Percentiles rank a stretch among this genome's conserved stretches.
These are phyloP conservation scores for Luscinia megarhynchos DNA, from an alignment of 2,797 vertebrate genomes.

Conservation along the genomic window DNA sequence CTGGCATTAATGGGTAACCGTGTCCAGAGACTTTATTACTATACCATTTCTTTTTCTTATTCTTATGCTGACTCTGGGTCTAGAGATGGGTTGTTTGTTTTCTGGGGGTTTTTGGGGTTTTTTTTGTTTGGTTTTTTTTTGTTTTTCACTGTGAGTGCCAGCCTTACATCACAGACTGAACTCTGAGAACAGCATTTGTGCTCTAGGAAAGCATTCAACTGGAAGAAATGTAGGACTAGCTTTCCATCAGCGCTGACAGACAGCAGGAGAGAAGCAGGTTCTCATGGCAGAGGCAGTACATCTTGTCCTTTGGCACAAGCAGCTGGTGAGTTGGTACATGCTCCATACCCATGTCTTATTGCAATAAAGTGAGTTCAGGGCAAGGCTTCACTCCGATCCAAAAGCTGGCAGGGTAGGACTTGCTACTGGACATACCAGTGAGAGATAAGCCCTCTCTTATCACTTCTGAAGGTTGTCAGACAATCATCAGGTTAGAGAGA, in stretches of 20 bases:
- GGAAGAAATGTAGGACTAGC: background rate
- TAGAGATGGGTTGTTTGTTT: background rate
- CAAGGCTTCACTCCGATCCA: background rate
- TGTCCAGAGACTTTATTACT: conserved; percentile 59
- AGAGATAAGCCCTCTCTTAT: background rate
- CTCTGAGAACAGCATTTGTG: background rate
- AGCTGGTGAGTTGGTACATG: background rate
- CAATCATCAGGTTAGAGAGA: background rate
- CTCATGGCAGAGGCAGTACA: background rate
- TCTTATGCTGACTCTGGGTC: conserved; percentile 24
- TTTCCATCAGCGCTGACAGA: background rate
- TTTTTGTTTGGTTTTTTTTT: no score
- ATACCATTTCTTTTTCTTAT: conserved; percentile 45
- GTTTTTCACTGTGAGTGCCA: conserved; percentile 1
- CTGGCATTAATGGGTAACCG: conserved; percentile 63
- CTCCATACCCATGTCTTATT: background rate
- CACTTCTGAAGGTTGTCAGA: background rate
- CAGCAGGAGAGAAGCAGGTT: background rate
- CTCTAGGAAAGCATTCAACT: background rate
- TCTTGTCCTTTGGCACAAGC: background rate
- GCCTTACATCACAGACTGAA: background rate
- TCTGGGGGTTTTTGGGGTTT: no score
- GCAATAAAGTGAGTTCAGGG: background rate
- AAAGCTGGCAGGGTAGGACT: background rate
- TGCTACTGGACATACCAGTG: background rate